Evolutionary conservation across 2,113 vertebrate species (phyloP), one percentile per base, ranked within the genome.

Genomic region (Cygnus buccinator): DNA sequence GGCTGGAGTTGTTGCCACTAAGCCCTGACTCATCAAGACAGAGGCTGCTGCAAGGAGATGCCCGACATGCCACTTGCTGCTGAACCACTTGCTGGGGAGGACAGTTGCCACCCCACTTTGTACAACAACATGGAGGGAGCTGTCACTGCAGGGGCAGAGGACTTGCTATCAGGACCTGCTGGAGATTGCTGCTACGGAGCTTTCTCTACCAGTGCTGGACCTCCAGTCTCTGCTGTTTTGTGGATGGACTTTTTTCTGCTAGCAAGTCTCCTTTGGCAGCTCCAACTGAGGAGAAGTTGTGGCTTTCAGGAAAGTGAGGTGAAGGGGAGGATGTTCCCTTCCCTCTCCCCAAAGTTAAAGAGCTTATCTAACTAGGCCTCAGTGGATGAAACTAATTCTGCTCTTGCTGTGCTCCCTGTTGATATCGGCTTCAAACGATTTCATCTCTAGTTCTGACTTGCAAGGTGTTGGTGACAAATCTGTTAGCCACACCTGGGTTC

Each of bases 11-110:
- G 94, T 82, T 94, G 74, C 92, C 91, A 39, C 71, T 66, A 55
- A 89, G 94, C 77, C 71, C 74, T 13, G 67, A 87, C 50, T 82
- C 22, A 87, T 77, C 84, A 41, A 86, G 83, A 79, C 66, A 75
- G 75, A 95, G 89, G 95, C 91, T 97, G 74, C 94, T 92, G 86
- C 80, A 76, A 79, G 84, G 67, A 94, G 35, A 55, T 82, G 67
- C 73, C 23, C 84, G 89, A 82, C 62, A 15, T 33, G 81, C 89
- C 52, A 82, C 79, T 94, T 67, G 87, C 87, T 95, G 85, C 75
- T 93, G 91, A 80, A 74, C 88, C 3, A 22, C 88, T 93, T 84
- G 77, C 84, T 92, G 92, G 76, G 90, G 70, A 87, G 58, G 80
- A 87, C 92, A 78, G 74, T 84, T 94, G 78, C 48, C 1, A 1